These are phyloP conservation scores for Melolontha melolontha DNA, from an alignment of 2,888 invertebrate species.

Conservation along the genomic window DNA sequence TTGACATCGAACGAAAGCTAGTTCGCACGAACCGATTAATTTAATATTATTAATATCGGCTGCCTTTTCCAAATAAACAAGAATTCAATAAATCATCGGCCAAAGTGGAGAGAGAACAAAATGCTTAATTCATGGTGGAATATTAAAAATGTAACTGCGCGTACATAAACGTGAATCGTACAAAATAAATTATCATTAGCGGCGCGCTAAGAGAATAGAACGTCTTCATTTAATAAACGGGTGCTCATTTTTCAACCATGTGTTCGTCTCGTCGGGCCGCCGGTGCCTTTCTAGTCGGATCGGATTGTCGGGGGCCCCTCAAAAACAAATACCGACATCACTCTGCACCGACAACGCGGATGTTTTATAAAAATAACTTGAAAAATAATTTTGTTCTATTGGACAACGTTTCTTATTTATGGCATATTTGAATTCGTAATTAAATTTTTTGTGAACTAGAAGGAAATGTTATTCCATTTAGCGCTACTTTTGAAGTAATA, in stretches of 20 bases:
- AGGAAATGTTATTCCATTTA: too few relatives aligned
- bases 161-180: constrained; percentile 58
- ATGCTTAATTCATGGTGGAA: constrained; percentile 36
- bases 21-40: constrained; percentile 29
- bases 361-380: constrained; percentile 25
- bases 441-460: constrained; percentile 1
- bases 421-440: constrained; percentile 7
- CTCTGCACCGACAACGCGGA: constrained; percentile 15
- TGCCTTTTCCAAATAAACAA: constrained; percentile 27
- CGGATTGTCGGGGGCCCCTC: constrained; percentile 27
- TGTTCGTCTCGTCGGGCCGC: constrained; percentile 47
- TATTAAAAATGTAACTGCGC: constrained; percentile 56
- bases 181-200: constrained; percentile 62
- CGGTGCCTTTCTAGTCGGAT: constrained; percentile 35
- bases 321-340: constrained; percentile 37
- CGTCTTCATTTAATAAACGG: constrained; percentile 63
- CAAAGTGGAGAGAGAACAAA: constrained; percentile 31
- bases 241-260: constrained; percentile 60
- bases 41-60: constrained; percentile 34
- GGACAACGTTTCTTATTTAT: constrained; percentile 11
- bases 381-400: constrained; percentile 8
- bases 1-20: constrained; percentile 4
- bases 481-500: too few relatives aligned
- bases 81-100: constrained; percentile 29
- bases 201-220: constrained; percentile 62